Base-by-base conservation (phyloP, 2,113 vertebrate species). In the Clarias batrachus region DNA sequence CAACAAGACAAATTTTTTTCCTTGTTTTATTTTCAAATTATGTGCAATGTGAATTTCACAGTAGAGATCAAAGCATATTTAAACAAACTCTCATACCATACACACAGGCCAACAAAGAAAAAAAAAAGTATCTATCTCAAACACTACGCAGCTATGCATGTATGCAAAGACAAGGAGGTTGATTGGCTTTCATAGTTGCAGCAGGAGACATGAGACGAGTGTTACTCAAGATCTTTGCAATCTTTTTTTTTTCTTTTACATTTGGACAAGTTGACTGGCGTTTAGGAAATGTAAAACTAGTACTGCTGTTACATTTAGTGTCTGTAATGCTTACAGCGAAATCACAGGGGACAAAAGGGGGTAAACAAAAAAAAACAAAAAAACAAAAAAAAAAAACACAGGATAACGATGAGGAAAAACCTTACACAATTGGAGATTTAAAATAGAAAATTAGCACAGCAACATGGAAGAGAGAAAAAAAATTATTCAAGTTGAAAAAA, bases 41-140 rank as follows among this genome's bases (percentile, higher is more conserved):
- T 95, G 95, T 96, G 95, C 95, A 95, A 95, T 93, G 94, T 94
- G 92, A 94, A 94, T 93, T 95, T 96, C 95, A 96, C 95, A 95
- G 95, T 96, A 93, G 92, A 95, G 91, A 94, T 95, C 92, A 94
- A 95, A 91, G 90, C 91, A 93, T 92, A 93, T 89, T 92, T 92
- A 91, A 48, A 92, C 92, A 73, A 92, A 93, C 90, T 90, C 90
- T 91, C 87, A 89, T 88, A 92, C 91, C 87, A 86, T 66, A 91
- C 85, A 91, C 87, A 90, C 79, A 89, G 90, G 91, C 86, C 84
- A 91, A 93, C 54, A 78, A 91, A 90, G 82, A 60, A 66, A 87
- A 84, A 60, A 30, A 60, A 60, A 82, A 70, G 27, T 3, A 88
- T 80, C 66, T 59, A 88, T 90, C 83, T 91, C 82, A 90, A 86